These are phyloP conservation scores for Crotalus helleri DNA, from an alignment of 2,113 vertebrate genomes.

Conservation along the genomic window DNA sequence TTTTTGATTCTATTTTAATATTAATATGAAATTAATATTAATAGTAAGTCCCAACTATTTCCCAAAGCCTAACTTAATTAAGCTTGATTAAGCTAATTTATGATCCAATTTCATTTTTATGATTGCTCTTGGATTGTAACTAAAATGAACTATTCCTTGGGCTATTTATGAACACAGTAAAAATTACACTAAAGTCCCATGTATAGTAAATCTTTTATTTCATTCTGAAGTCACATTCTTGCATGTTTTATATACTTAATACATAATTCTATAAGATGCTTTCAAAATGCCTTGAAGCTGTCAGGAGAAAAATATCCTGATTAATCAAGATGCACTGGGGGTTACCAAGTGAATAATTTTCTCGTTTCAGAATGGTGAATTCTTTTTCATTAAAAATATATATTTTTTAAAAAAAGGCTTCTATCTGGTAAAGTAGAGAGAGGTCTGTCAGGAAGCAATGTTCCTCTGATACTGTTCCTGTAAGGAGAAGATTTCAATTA, in stretches of 20 bases:
- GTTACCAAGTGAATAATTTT: not conserved
- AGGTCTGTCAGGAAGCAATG: not conserved
- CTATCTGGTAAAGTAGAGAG: not conserved
- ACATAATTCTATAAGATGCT: not conserved
- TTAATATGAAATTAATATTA: not conserved
- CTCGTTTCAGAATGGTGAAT: not conserved
- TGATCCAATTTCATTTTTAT: not conserved
- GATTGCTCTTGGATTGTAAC: not conserved
- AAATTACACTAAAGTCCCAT: not conserved
- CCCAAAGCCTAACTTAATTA: not conserved
- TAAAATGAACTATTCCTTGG: not conserved
- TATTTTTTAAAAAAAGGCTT: not conserved
- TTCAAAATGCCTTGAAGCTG: not conserved
- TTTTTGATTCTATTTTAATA: not conserved
- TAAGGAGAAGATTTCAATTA: conserved; percentile 8
- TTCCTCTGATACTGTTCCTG: not conserved
- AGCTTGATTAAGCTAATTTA: not conserved
- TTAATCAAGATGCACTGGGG: not conserved
- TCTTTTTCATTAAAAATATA: not conserved
- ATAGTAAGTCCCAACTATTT: not conserved
- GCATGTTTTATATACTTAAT: not conserved
- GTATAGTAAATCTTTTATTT: not conserved
- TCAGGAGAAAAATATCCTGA: not conserved
- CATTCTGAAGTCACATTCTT: not conserved
- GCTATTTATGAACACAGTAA: not conserved